Percentiles rank a stretch among this genome's conserved stretches.
Conservation (phyloP, 2,888 invertebrate genomes). For the Plebejus argus region DNA sequence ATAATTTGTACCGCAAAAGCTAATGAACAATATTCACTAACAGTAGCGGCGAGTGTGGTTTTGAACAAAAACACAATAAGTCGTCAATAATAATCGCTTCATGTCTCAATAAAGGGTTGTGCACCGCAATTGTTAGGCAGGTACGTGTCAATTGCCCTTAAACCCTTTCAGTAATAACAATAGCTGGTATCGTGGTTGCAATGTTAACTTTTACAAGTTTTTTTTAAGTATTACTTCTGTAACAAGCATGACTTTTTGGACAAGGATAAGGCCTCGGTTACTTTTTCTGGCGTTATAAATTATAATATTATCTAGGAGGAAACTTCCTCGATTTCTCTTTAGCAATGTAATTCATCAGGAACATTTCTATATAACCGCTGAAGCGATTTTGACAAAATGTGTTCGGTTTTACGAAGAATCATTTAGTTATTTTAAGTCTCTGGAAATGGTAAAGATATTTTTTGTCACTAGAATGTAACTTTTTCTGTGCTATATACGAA, state of each 20-base stretch:
- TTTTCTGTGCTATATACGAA: no score
- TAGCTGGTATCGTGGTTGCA: background rate
- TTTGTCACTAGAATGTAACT: no score
- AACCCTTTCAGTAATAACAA: background rate
- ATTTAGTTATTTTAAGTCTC: no score
- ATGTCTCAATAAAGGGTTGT: conserved; percentile 19
- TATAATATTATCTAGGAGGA: no score
- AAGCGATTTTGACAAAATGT: no score
- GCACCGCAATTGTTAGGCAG: background rate
- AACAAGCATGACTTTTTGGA: background rate
- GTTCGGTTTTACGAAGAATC: no score
- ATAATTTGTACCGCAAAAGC: conserved; percentile 1
- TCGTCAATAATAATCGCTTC: background rate
- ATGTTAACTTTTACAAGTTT: background rate
- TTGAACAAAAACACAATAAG: conserved; percentile 13
- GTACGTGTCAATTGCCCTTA: conserved; percentile 8
- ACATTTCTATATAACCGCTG: no score
- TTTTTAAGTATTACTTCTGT: background rate
- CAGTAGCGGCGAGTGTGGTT: conserved; percentile 9
- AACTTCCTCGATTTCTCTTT: no score
- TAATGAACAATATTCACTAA: background rate
- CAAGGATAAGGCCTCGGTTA: background rate
- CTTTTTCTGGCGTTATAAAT: background rate
- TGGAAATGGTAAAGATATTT: no score
- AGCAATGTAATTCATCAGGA: no score